phyloP scores from a whole-genome alignment of 2,113 vertebrate species.

The Nannospalax galili region DNA sequence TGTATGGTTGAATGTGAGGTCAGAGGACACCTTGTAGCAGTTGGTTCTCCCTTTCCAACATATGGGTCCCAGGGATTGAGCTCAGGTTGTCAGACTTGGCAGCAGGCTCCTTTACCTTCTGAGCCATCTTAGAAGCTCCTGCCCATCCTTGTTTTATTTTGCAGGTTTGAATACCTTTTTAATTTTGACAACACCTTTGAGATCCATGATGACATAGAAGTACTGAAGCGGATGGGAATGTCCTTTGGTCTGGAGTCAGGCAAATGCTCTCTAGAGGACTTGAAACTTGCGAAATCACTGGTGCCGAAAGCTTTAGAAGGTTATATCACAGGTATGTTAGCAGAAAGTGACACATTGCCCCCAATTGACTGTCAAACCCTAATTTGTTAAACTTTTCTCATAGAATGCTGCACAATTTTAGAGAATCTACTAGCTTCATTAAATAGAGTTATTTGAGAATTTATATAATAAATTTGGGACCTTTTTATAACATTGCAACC shows the following conservation, averaged over 20 bases:
- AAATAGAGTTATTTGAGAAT: not conserved
- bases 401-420: not conserved
- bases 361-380: not conserved
- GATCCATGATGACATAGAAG: slow-evolving; percentile 92
- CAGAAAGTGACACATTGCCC: not conserved
- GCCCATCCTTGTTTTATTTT: slow-evolving; percentile 58
- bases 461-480: not conserved
- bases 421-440: not conserved
- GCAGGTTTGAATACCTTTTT: slow-evolving; percentile 93
- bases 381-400: slow-evolving; percentile 38
- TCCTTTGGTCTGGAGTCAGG: slow-evolving; percentile 91
- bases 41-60: too few species aligned
- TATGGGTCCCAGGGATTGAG: too few species aligned
- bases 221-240: slow-evolving; percentile 93
- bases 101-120: not conserved
- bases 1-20: too few species aligned
- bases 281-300: slow-evolving; percentile 89
- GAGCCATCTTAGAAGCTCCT: not conserved
- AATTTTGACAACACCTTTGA: slow-evolving; percentile 94
- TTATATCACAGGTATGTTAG: slow-evolving; percentile 88
- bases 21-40: too few species aligned
- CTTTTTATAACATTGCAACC: not conserved
- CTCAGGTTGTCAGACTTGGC: not conserved
- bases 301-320: slow-evolving; percentile 92
- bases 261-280: slow-evolving; percentile 88